Conservation (phyloP, 2,113 vertebrate species). For the Labeo rohita region DNA sequence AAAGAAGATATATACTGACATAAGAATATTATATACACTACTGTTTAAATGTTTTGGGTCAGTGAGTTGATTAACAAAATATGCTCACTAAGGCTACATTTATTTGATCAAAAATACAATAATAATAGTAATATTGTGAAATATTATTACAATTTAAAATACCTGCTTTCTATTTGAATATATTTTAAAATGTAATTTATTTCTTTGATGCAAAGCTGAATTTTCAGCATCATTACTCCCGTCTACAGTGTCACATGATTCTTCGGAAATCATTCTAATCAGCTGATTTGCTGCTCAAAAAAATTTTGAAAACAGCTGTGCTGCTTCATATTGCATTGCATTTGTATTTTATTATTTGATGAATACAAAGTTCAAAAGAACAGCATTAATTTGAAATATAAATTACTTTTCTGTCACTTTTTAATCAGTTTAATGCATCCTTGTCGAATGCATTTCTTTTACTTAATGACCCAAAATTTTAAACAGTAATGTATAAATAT, state of each 20-base stretch:
- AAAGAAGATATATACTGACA: background rate
- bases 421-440: background rate
- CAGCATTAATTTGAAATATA: background rate
- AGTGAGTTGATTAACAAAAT: background rate
- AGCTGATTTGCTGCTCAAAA: background rate
- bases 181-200: background rate
- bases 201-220: background rate
- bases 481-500: background rate
- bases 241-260: background rate
- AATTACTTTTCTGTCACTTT: background rate
- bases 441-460: background rate
- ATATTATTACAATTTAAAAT: background rate
- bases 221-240: background rate
- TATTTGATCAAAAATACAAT: background rate
- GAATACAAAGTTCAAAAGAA: too few species aligned
- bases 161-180: background rate
- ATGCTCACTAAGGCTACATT: background rate
- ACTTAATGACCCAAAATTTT: background rate
- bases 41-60: background rate
- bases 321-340: background rate
- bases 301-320: background rate
- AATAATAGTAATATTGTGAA: background rate
- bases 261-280: background rate
- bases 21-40: background rate
- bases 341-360: too few species aligned